phyloP scores from a whole-genome alignment of 2,113 vertebrate genomes.

The Erinaceus europaeus region DNA sequence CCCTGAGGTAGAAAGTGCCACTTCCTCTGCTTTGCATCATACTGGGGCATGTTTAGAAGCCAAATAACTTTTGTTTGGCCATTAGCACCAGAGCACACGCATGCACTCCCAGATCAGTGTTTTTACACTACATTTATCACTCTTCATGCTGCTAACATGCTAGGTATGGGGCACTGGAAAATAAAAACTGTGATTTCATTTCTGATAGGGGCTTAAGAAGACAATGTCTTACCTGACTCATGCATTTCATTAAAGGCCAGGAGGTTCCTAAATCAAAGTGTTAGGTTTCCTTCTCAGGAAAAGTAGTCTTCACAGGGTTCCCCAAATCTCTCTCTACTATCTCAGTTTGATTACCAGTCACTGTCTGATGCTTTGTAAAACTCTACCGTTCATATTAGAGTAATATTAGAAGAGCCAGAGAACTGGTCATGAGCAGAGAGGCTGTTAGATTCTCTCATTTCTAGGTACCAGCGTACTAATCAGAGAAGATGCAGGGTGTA shows the following conservation, averaged over 20 bases:
- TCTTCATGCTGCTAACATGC: not conserved
- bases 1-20: constrained; percentile 41
- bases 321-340: not conserved
- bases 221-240: not conserved
- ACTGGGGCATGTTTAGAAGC: not conserved
- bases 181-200: not conserved
- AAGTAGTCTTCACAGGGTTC: not conserved
- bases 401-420: not conserved
- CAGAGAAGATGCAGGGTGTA: not conserved
- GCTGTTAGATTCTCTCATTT: not conserved
- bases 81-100: not conserved
- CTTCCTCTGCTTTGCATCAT: not conserved
- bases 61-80: not conserved
- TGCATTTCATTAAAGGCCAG: too few species aligned
- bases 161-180: not conserved
- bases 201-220: not conserved
- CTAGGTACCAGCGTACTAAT: not conserved
- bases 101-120: not conserved
- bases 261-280: not conserved
- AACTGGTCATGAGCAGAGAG: not conserved
- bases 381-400: not conserved
- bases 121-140: too few species aligned
- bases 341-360: not conserved
- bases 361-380: not conserved
- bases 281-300: not conserved